phyloP scores from a whole-genome alignment of 1,140 invertebrate species.

The Halictus rubicundus region DNA sequence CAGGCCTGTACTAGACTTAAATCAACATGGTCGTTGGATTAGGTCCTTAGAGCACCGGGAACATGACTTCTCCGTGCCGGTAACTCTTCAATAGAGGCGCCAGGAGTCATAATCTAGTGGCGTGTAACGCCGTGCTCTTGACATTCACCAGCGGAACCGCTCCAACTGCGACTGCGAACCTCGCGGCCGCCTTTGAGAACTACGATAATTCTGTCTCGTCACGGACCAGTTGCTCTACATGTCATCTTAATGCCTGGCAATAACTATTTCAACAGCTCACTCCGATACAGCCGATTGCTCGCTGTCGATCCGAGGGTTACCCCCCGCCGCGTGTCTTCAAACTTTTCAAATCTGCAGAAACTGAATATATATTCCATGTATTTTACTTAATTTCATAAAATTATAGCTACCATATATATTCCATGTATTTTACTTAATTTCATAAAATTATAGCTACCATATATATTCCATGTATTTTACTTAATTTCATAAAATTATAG shows the following conservation, averaged over 20 bases:
- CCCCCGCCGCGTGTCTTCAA: not conserved
- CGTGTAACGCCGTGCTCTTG: constrained; percentile 58
- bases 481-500: no score
- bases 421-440: no score
- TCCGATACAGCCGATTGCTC: not conserved
- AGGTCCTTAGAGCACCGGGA: constrained; percentile 28
- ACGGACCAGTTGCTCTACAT: constrained; percentile 58
- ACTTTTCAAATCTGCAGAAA: no score
- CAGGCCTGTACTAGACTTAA: not conserved
- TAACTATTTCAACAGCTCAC: constrained; percentile 27
- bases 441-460: no score
- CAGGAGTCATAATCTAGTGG: constrained; percentile 47
- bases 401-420: no score
- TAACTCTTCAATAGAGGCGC: constrained; percentile 33
- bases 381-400: no score
- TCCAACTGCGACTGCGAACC: constrained; percentile 40
- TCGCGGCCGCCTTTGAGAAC: constrained; percentile 52
- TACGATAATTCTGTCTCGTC: constrained; percentile 57
- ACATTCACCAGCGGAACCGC: constrained; percentile 47
- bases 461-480: no score
- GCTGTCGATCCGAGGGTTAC: not conserved
- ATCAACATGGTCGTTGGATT: constrained; percentile 33
- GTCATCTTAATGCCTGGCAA: constrained; percentile 49
- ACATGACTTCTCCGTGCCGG: constrained; percentile 18
- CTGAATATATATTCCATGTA: no score